These are phyloP conservation scores for Etheostoma spectabile DNA, from an alignment of 2,113 vertebrate genomes.

Conservation along the genomic window DNA sequence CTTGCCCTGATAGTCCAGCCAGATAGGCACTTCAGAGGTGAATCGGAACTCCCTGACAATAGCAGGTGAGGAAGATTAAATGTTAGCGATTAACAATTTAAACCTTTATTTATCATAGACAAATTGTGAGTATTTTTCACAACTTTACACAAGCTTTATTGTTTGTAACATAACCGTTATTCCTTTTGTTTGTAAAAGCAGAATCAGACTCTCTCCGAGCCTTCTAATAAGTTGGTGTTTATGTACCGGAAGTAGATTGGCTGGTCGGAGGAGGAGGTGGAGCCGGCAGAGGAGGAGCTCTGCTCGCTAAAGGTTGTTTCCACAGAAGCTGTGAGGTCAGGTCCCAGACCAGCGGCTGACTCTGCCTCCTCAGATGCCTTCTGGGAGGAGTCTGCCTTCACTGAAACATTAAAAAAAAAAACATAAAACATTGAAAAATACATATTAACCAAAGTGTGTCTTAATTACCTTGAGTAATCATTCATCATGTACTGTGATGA, in stretches of 20 bases:
- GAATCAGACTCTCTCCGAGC: not conserved
- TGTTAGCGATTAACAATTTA: not conserved
- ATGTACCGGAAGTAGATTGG: conserved; percentile 93
- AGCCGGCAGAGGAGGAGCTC: conserved; percentile 84
- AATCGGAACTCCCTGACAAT: conserved; percentile 91
- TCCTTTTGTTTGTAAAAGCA: not conserved
- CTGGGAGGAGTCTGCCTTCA: conserved; percentile 79
- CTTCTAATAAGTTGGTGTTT: not conserved
- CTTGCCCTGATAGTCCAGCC: conserved; percentile 94
- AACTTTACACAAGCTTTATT: not conserved
- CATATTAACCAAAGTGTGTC: not conserved
- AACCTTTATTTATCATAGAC: conserved; percentile 1
- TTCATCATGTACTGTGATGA: not conserved
- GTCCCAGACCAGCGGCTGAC: conserved; percentile 60
- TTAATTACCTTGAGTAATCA: not conserved
- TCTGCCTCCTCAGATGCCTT: conserved; percentile 76
- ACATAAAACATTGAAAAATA: not conserved
- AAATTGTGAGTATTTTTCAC: not conserved
- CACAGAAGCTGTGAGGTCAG: conserved; percentile 80
- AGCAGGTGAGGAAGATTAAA: not conserved
- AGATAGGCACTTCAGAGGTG: conserved; percentile 94
- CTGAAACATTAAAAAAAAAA: conserved; percentile 48
- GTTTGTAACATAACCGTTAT: not conserved
- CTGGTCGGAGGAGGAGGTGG: conserved; percentile 87
- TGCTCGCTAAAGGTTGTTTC: conserved; percentile 85